These are phyloP conservation scores for Matsumurasca onukii DNA, from an alignment of 1,140 invertebrate species.

Conservation along the genomic window DNA sequence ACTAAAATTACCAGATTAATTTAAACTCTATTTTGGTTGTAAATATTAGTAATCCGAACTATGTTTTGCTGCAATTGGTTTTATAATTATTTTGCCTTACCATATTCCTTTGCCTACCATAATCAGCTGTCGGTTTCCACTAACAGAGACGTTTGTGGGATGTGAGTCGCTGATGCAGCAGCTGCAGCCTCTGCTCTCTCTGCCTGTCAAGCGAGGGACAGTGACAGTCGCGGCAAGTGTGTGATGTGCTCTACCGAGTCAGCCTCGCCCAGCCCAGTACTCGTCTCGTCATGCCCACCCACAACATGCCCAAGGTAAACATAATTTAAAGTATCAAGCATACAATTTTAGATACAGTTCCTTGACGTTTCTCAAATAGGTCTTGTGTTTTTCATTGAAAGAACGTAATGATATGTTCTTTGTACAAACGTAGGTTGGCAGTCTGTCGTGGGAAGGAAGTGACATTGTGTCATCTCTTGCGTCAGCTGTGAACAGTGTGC, in stretches of 20 bases:
- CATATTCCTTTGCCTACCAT: too few species aligned
- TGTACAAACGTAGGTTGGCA: too few species aligned
- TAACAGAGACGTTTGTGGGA: constrained; percentile 25
- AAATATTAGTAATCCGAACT: too few species aligned
- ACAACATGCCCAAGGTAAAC: constrained; percentile 49
- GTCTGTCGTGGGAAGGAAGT: constrained; percentile 12
- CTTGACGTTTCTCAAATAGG: background rate
- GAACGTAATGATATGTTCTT: too few species aligned
- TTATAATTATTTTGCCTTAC: too few species aligned
- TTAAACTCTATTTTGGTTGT: too few species aligned
- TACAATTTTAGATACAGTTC: background rate
- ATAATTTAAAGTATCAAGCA: background rate
- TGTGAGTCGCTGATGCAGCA: constrained; percentile 32
- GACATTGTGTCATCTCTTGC: background rate
- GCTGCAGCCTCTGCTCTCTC: constrained; percentile 33
- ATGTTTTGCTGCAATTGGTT: too few species aligned
- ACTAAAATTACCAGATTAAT: too few species aligned
- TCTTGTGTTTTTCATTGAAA: background rate
- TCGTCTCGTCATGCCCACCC: constrained; percentile 47
- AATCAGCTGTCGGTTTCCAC: too few species aligned
- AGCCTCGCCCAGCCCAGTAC: constrained; percentile 46
- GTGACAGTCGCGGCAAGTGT: constrained; percentile 44
- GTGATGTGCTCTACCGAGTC: constrained; percentile 52
- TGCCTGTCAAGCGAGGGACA: constrained; percentile 29
- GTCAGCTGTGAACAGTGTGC: background rate